Evolutionary conservation across 2,113 vertebrate species (phyloP), one percentile per base, ranked within the genome.

Genomic region (Festucalex cinctus): DNA sequence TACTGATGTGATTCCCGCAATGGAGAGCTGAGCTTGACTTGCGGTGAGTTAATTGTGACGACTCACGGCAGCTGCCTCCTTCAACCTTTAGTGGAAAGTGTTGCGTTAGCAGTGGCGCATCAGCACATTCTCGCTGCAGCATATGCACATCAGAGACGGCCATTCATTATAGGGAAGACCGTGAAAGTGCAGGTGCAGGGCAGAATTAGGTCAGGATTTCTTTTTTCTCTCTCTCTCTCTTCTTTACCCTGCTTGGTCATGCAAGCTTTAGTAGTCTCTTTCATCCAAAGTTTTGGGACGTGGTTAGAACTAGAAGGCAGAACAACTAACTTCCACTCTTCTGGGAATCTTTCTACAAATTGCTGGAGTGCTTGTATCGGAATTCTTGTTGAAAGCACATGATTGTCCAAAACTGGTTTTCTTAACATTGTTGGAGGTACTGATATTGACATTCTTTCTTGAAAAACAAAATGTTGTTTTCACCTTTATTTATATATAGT

Each of bases 21-120:
- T 91, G 88, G 85, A 78, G 71, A 85, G 83, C 77, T 64, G 81
- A 65, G 79, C 84, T 86, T 92, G 84, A 90, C 88, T 88, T 85
- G 81, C 79, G 89, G 91, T 91, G 86, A 89, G 90, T 85, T 14
- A 70, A 54, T 61, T 14, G 12, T 61, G 19, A 49, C 57, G 64
- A 70, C 44, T 63, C 49, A 16, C 60, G 75, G 74, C 54, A 9
- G 20, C 48, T 68, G 58, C 66, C 71, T 65, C 72, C 51, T 26
- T 54, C 22, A 39, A 22, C 65, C 56, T 51, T 67, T 54, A 48
- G 56, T 44, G 6, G 36, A 79, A 61, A 61, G 66, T 81, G 72
- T 54, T 70, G 74, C 57, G 68, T 66, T 74, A 76, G 75, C 75
- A 81, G 70, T 64, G 48, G 43, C 63, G 77, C 69, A 69, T 78